Percentiles rank a stretch among this genome's conserved stretches.
These are phyloP conservation scores for Pachyramphus minor DNA, from an alignment of 2,113 vertebrate species.

Conservation along the genomic window DNA sequence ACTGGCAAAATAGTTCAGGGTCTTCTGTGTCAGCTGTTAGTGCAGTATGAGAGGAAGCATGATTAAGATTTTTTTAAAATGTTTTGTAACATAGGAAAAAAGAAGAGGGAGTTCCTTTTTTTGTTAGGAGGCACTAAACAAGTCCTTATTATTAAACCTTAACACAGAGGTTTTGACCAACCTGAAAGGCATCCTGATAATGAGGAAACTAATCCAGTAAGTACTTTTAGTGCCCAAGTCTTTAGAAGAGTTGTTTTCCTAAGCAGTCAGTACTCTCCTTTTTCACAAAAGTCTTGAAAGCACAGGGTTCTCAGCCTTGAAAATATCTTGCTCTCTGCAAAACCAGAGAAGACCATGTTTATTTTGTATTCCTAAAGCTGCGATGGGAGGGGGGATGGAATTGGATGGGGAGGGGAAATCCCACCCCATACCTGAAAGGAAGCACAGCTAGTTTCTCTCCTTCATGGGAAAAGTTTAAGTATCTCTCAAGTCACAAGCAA, in stretches of 20 bases:
- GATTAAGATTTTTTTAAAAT: not conserved
- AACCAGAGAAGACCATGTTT: not conserved
- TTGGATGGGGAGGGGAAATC: not conserved
- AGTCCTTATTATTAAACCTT: not conserved
- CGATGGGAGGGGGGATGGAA: accelerated
- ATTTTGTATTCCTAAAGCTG: not conserved
- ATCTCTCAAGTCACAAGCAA: not conserved
- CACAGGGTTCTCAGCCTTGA: not conserved
- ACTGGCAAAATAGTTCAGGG: not conserved
- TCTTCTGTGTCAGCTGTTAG: not conserved
- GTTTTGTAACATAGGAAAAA: not conserved
- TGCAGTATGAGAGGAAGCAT: not conserved
- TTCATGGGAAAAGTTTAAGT: not conserved
- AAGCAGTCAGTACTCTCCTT: not conserved
- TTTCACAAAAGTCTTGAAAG: not conserved
- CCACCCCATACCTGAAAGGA: not conserved
- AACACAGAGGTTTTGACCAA: not conserved
- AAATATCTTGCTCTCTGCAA: not conserved
- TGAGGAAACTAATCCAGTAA: not conserved
- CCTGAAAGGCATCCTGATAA: not conserved
- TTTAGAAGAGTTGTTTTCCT: not conserved
- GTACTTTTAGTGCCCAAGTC: not conserved
- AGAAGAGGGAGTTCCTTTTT: not conserved
- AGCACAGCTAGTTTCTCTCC: not conserved
- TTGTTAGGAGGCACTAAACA: not conserved